phyloP scores from a whole-genome alignment of 2,113 vertebrate species.

The Cyphomyrus discorhynchus region DNA sequence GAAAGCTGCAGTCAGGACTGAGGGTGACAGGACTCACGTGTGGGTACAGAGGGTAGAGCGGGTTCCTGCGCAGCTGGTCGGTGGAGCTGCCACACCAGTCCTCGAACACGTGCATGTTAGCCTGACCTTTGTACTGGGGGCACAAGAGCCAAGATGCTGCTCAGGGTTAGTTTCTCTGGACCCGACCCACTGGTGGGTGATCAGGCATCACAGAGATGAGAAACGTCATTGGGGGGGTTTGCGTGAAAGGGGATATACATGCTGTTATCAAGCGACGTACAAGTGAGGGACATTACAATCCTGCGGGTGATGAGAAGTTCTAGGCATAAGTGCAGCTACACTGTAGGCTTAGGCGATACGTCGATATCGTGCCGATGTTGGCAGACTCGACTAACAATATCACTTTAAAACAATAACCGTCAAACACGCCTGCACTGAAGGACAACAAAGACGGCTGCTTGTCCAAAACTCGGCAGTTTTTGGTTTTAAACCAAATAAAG shows the following conservation, averaged over 20 bases:
- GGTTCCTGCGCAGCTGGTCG: constrained; percentile 67
- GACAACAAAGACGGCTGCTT: too few species aligned
- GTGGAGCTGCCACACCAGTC: constrained; percentile 71
- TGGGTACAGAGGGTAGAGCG: constrained; percentile 71
- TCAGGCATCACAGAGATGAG: neutral
- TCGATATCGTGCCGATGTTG: too few species aligned
- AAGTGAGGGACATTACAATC: neutral
- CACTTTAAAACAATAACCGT: too few species aligned
- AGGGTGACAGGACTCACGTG: constrained; percentile 52
- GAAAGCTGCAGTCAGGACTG: neutral
- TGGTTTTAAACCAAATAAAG: too few species aligned
- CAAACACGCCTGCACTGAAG: too few species aligned
- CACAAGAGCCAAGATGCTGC: neutral
- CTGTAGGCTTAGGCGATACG: neutral
- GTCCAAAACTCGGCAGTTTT: too few species aligned
- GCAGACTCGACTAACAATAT: too few species aligned
- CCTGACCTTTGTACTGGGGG: constrained; percentile 7
- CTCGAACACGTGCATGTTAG: constrained; percentile 61
- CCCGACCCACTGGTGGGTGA: neutral
- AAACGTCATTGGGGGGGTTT: neutral
- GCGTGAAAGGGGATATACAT: neutral
- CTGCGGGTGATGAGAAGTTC: neutral
- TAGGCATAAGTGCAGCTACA: neutral
- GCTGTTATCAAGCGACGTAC: neutral
- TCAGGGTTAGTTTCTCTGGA: neutral